Base-by-base conservation (phyloP, 2,113 vertebrate species). In the Procavia capensis region DNA sequence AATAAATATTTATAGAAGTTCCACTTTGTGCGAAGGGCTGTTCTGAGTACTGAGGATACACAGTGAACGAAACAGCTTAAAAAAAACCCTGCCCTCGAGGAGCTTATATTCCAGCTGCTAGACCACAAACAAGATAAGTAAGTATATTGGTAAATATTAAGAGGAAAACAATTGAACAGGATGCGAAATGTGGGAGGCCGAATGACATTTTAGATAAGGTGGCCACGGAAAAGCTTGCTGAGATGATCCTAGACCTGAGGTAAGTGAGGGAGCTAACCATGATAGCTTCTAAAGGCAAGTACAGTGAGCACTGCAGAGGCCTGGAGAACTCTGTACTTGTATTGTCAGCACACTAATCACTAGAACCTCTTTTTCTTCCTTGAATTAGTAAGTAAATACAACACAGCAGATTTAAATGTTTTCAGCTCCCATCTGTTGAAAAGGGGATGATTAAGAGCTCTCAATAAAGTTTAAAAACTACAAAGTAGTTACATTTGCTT, bases 341-440 rank as follows among this genome's bases (percentile, higher is more conserved):
- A 36, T 57, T 70, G 82, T 39, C 43, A 84, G 93, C 61, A 63
- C 17, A 47, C 63, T 61, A 94, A 84, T 75, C 61, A 80, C 39
- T 24, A 50, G 39, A n/a, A 68, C 11, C 61, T 54, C 29, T 75
- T 61, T 88, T 80, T 47, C 78, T 66, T 64, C 36, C 27, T 25
- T 66, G 47, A 78, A 39, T 92, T 34, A 76, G 45, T 80, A 88
- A 93, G 75, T 88, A 90, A 94, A 66, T 61, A 43, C 50, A 96
- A 76, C 36, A 3, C 41, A 86, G 36, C 34, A 89, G 64, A 47
- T 68, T n/a, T 64, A 66, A 66, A 85, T 43, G 90, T 59, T 78
- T 96, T 85, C 36, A 72, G 41, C 25, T 87, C 66, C 17, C 9
- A 19, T 82, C 43, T 74, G 4, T 50, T 78, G 31, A 90, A 83